A percentile compares a stretch with the other conserved stretches of the same genome.
Conservation (phyloP, 2,797 vertebrate species). For the Crocodylus rhombifer region DNA sequence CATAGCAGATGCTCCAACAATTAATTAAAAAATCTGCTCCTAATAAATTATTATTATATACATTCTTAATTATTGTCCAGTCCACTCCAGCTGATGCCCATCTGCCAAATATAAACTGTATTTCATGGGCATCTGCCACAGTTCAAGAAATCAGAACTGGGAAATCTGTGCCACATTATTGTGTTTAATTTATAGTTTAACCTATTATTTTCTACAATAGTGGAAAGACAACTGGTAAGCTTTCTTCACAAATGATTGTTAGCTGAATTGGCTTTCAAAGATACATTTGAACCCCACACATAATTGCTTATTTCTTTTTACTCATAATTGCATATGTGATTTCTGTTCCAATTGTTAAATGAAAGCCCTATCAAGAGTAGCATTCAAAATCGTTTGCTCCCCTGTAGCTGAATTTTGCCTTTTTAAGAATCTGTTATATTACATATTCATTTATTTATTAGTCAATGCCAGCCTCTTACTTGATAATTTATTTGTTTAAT, state of each 20-base stretch:
- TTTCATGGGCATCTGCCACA: not conserved
- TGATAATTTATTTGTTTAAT: not conserved
- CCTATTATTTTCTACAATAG: conserved; percentile 17
- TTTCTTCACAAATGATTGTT: not conserved
- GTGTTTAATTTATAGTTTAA: not conserved
- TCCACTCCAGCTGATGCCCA: not conserved
- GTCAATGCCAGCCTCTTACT: not conserved
- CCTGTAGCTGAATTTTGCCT: not conserved
- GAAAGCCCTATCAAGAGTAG: not conserved
- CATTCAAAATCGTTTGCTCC: conserved; percentile 22
- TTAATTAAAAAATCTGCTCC: not conserved
- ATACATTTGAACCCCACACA: not conserved
- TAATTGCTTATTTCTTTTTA: conserved; percentile 20
- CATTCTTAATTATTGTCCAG: not conserved
- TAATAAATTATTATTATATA: not conserved
- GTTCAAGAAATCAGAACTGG: not conserved
- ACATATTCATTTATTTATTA: not conserved
- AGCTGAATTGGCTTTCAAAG: not conserved
- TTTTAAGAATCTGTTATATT: not conserved
- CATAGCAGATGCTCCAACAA: not conserved
- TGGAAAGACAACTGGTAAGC: not conserved
- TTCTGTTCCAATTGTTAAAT: conserved; percentile 12
- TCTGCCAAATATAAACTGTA: not conserved
- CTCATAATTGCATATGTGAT: not conserved
- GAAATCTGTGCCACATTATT: not conserved